These are phyloP conservation scores for Carcharodon carcharias DNA, from an alignment of 2,797 vertebrate species.

Conservation along the genomic window DNA sequence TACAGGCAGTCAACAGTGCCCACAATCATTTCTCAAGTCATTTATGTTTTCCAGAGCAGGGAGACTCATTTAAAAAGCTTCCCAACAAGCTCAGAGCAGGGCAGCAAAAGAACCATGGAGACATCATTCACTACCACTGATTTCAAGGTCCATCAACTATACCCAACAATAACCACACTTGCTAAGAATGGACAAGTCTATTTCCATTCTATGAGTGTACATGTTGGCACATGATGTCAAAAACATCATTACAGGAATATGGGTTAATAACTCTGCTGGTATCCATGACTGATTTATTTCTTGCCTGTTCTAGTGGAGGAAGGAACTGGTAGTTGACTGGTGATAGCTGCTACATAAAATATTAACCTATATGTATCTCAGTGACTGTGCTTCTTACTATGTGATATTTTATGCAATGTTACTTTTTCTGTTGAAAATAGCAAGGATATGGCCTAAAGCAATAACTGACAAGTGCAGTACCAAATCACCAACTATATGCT, in stretches of 20 bases:
- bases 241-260: not conserved
- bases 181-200: not conserved
- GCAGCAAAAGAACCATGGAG: not conserved
- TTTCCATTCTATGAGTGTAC: not conserved
- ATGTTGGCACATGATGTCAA: not conserved
- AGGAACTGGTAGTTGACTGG: not conserved
- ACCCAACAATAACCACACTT: not conserved
- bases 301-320: not conserved
- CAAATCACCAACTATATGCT: not conserved
- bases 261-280: not conserved
- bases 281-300: not conserved
- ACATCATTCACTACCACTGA: not conserved
- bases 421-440: not conserved
- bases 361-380: constrained; percentile 3
- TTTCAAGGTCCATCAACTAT: not conserved
- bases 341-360: constrained; percentile 1
- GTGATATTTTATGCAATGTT: constrained; percentile 6
- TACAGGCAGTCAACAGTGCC: not conserved
- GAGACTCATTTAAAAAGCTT: not conserved
- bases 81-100: not conserved
- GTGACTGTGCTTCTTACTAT: not conserved
- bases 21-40: not conserved
- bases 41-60: not conserved
- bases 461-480: constrained; percentile 15
- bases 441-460: not conserved